These are phyloP conservation scores for Anoplopoma fimbria DNA, from an alignment of 2,113 vertebrate genomes.

Conservation along the genomic window DNA sequence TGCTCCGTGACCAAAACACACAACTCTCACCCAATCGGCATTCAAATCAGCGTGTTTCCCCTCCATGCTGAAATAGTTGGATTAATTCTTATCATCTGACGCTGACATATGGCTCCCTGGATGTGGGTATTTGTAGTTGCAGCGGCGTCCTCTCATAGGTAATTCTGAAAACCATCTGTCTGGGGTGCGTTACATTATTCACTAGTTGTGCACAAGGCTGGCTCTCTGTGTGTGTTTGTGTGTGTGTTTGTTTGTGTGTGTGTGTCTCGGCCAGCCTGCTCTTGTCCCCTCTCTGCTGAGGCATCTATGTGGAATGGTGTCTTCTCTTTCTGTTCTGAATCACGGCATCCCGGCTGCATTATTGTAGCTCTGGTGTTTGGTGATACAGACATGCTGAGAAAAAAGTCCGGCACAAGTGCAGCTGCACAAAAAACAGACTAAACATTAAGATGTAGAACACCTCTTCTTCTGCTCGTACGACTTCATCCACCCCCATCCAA, in stretches of 20 bases:
- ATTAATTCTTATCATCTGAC: constrained; percentile 48
- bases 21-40: constrained; percentile 39
- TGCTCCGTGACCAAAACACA: constrained; percentile 51
- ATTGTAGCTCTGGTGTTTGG: neutral
- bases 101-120: constrained; percentile 37
- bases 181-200: constrained; percentile 71
- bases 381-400: constrained; percentile 3
- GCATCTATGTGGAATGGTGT: constrained; percentile 45
- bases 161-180: constrained; percentile 68
- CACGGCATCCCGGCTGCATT: neutral
- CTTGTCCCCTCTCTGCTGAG: constrained; percentile 44
- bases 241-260: neutral
- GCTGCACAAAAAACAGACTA: constrained; percentile 19
- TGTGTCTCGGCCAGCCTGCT: constrained; percentile 28
- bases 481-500: neutral
- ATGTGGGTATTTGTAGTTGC: constrained; percentile 47
- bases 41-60: constrained; percentile 49
- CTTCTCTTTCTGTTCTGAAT: constrained; percentile 39
- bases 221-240: constrained; percentile 9
- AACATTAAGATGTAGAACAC: constrained; percentile 7
- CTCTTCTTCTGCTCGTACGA: neutral
- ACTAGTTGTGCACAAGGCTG: constrained; percentile 33
- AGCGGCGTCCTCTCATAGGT: constrained; percentile 54
- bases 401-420: constrained; percentile 8
- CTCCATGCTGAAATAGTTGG: constrained; percentile 39